Conservation (phyloP, 1,140 invertebrate genomes). For the Drosophila tsacasi region DNA sequence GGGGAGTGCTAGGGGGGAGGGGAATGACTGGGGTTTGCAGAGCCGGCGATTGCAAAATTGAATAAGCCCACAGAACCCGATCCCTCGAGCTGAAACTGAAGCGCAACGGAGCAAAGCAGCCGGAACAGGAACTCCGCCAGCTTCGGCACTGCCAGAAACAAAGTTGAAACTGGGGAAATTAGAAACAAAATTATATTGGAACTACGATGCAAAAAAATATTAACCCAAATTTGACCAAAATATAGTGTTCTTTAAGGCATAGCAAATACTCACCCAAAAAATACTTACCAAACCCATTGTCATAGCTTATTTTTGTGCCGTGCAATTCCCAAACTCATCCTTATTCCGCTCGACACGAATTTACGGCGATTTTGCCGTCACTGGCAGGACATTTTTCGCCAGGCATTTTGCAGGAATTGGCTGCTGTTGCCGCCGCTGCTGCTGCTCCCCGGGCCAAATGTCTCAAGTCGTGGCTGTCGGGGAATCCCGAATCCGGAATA, state of each 20-base stretch:
- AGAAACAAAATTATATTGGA: neutral
- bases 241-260: too few relatives aligned
- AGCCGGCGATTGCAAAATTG: slow-evolving; percentile 72
- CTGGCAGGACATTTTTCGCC: slow-evolving; percentile 51
- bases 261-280: too few relatives aligned
- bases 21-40: slow-evolving; percentile 2
- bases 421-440: slow-evolving; percentile 10
- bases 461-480: slow-evolving; percentile 41
- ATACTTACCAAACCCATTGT: too few relatives aligned
- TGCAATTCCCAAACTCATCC: slow-evolving; percentile 24
- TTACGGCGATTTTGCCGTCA: slow-evolving; percentile 73
- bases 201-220: too few relatives aligned
- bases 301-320: neutral
- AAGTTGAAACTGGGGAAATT: neutral
- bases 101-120: slow-evolving; percentile 20
- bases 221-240: too few relatives aligned
- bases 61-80: slow-evolving; percentile 64
- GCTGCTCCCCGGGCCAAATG: slow-evolving; percentile 21
- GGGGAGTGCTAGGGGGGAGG: neutral
- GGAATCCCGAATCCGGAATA: slow-evolving; percentile 4
- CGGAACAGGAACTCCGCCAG: slow-evolving; percentile 19
- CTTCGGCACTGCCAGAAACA: neutral
- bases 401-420: slow-evolving; percentile 37
- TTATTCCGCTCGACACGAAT: slow-evolving; percentile 52
- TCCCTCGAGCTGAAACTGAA: slow-evolving; percentile 24